These are phyloP conservation scores for Tauraco erythrolophus DNA, from an alignment of 2,113 vertebrate genomes.

Conservation along the genomic window DNA sequence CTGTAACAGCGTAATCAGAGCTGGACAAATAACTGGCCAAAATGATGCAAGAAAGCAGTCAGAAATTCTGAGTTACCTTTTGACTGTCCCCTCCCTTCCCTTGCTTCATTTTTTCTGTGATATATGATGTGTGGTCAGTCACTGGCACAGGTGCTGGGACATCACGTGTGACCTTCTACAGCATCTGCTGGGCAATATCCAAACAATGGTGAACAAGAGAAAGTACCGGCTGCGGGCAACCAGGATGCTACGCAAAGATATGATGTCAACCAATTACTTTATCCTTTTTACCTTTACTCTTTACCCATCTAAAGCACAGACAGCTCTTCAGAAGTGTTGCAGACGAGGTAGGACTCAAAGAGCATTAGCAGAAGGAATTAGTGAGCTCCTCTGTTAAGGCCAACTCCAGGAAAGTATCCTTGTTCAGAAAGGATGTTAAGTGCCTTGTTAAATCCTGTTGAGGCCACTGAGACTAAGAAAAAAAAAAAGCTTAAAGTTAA, in stretches of 20 bases:
- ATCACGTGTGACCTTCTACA: neutral
- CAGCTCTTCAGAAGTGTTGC: neutral
- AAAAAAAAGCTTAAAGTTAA: neutral
- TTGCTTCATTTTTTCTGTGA: neutral
- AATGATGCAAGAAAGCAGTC: neutral
- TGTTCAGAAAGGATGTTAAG: neutral
- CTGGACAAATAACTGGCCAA: neutral
- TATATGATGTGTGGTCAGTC: neutral
- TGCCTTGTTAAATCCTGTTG: conserved; percentile 1
- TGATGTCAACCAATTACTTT: neutral
- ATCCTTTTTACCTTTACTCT: neutral
- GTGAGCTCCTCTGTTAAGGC: neutral
- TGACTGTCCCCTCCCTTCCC: fast-evolving
- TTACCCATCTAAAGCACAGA: neutral
- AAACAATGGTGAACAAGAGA: neutral
- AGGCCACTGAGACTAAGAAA: neutral
- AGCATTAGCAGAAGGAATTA: neutral
- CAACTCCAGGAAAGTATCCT: neutral
- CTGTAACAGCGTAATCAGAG: neutral
- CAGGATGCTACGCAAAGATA: neutral
- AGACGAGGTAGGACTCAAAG: neutral
- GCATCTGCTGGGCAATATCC: neutral
- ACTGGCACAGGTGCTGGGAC: neutral
- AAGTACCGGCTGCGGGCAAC: fast-evolving
- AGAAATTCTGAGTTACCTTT: neutral